phyloP scores from a whole-genome alignment of 2,113 vertebrate species.

The Myotis davidii region DNA sequence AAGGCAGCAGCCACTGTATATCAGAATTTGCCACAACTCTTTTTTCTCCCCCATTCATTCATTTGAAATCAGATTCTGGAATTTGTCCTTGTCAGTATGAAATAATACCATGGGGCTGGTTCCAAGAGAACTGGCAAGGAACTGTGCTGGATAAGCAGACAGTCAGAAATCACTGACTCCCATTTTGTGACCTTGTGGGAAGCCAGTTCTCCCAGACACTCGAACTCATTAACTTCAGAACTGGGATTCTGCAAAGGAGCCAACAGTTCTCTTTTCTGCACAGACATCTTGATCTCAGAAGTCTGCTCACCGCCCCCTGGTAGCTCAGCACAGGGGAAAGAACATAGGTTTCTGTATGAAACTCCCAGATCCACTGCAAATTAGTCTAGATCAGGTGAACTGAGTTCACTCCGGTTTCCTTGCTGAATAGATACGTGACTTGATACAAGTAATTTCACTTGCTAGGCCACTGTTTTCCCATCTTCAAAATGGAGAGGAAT shows the following conservation, averaged over 20 bases:
- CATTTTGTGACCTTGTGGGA: constrained; percentile 43
- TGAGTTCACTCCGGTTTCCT: background rate
- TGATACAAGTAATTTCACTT: background rate
- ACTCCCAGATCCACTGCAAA: background rate
- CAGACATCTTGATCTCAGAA: constrained; percentile 55
- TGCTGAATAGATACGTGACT: background rate
- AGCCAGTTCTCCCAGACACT: constrained; percentile 21
- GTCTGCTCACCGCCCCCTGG: background rate
- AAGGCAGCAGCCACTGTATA: constrained; percentile 16
- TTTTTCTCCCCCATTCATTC: constrained; percentile 35
- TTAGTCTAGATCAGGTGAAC: constrained; percentile 6
- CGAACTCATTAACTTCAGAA: constrained; percentile 56
- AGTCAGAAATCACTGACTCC: constrained; percentile 49
- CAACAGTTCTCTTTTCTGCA: background rate
- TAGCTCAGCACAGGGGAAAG: background rate
- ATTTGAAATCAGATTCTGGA: constrained; percentile 62
- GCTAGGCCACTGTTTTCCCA: background rate
- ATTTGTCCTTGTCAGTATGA: constrained; percentile 66
- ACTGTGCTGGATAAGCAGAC: constrained; percentile 13
- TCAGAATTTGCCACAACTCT: background rate
- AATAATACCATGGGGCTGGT: constrained; percentile 54
- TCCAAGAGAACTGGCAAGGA: constrained; percentile 53
- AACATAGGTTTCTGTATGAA: constrained; percentile 5
- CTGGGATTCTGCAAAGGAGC: background rate
- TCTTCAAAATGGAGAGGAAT: background rate